phyloP scores from a whole-genome alignment of 2,797 vertebrate species.

The Fratercula arctica region DNA sequence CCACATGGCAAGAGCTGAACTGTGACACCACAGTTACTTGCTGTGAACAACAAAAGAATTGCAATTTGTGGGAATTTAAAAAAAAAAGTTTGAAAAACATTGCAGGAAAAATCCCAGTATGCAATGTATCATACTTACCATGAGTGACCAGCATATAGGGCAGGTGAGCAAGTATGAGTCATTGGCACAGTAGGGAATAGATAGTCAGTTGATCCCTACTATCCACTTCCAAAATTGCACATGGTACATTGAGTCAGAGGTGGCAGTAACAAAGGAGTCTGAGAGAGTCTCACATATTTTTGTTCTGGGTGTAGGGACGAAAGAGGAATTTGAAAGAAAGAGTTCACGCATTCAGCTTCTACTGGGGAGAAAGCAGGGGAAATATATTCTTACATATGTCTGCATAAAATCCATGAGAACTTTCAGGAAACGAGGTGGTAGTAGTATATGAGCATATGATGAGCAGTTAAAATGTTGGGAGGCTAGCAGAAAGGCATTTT shows the following conservation, averaged over 20 bases:
- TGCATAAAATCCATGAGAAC: neutral
- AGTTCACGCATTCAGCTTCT: neutral
- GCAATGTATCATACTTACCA: rapidly evolving
- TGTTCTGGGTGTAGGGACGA: neutral
- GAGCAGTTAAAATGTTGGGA: neutral
- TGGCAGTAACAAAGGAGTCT: neutral
- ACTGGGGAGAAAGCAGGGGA: neutral
- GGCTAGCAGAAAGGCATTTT: neutral
- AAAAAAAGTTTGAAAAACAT: neutral
- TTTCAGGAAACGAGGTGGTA: neutral
- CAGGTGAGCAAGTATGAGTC: neutral
- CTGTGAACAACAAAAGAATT: neutral
- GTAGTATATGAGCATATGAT: neutral
- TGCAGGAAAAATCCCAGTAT: neutral
- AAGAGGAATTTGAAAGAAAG: neutral
- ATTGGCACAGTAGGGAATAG: neutral
- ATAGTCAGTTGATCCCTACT: neutral
- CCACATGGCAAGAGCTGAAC: neutral
- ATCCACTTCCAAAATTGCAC: neutral
- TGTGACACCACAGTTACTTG: neutral
- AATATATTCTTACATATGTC: neutral
- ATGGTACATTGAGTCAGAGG: neutral
- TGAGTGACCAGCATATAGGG: rapidly evolving
- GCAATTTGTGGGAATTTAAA: neutral
- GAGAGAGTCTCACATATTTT: neutral